Conservation (phyloP, 92 coral and sea anemone species). For the Paramuricea clavata region DNA sequence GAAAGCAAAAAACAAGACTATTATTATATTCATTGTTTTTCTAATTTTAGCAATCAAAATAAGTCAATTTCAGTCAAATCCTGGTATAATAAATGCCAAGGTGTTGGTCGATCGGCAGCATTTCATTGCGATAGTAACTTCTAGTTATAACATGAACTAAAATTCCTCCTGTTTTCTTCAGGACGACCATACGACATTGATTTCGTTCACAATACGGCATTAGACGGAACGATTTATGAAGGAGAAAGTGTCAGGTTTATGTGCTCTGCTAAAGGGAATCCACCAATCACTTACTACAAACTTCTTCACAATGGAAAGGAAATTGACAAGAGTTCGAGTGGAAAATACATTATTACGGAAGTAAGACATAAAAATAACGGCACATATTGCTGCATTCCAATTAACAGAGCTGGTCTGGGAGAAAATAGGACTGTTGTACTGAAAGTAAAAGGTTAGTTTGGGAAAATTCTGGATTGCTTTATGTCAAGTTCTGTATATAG, state of each 20-base stretch:
- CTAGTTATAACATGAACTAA: no score
- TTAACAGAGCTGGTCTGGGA: slow-evolving; percentile 38
- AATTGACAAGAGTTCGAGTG: not conserved
- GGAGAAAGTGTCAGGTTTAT: slow-evolving; percentile 28
- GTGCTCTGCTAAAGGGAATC: slow-evolving; percentile 43
- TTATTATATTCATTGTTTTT: no score
- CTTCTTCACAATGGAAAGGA: slow-evolving; percentile 23
- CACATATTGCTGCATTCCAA: slow-evolving; percentile 33
- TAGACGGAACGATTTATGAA: slow-evolving; percentile 39
- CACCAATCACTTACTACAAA: slow-evolving; percentile 27
- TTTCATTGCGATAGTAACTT: no score
- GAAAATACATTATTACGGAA: slow-evolving; percentile 16
- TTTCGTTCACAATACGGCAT: slow-evolving; percentile 41
- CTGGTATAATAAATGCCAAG: no score
- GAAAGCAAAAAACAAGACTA: no score
- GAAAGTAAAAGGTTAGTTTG: slow-evolving; percentile 21
- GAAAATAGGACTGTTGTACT: slow-evolving; percentile 10
- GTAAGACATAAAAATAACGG: slow-evolving; percentile 23
- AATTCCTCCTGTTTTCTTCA: not conserved
- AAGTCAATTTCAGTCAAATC: no score
- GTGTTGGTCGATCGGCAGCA: no score
- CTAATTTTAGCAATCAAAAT: no score
- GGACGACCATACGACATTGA: slow-evolving; percentile 36
- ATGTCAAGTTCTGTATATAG: no score
- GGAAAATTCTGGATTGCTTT: not conserved